A percentile compares a stretch with the other conserved stretches of the same genome.
Conservation (phyloP, 2,113 vertebrate species). For the Dolichallabes microphthalmus region DNA sequence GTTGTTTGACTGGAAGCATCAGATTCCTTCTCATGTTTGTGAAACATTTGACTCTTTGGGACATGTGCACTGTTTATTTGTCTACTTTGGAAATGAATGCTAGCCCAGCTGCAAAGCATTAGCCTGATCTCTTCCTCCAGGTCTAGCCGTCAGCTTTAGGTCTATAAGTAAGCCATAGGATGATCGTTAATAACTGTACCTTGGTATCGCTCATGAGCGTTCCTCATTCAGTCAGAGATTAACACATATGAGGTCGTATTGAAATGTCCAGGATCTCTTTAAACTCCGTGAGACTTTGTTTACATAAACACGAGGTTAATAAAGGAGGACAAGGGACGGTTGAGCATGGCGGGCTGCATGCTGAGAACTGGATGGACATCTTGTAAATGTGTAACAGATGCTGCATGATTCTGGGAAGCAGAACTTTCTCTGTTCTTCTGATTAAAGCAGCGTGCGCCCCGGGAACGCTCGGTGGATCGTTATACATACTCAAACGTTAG, state of each 20-base stretch:
- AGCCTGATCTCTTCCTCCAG: not conserved
- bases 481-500: not conserved
- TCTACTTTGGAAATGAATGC: not conserved
- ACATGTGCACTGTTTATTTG: slow-evolving; percentile 8
- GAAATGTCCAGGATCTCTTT: not conserved
- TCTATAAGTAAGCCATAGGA: not conserved
- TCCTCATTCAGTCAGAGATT: not conserved
- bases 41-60: not conserved
- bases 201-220: not conserved
- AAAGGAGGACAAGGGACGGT: slow-evolving; percentile 5
- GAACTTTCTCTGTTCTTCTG: slow-evolving; percentile 1
- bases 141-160: not conserved
- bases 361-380: slow-evolving; percentile 41
- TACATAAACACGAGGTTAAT: slow-evolving; percentile 35
- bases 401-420: slow-evolving; percentile 26
- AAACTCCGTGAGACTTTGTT: slow-evolving; percentile 6
- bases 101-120: slow-evolving; percentile 5
- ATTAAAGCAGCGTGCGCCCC: slow-evolving; percentile 30
- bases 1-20: not conserved
- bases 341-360: slow-evolving; percentile 6
- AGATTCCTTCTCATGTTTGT: not conserved
- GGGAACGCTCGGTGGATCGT: not conserved
- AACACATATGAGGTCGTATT: not conserved
- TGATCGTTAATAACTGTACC: not conserved
- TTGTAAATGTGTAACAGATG: slow-evolving; percentile 54